Evolutionary conservation across 2,113 vertebrate genomes (phyloP).

Genomic region (Passer domesticus): DNA sequence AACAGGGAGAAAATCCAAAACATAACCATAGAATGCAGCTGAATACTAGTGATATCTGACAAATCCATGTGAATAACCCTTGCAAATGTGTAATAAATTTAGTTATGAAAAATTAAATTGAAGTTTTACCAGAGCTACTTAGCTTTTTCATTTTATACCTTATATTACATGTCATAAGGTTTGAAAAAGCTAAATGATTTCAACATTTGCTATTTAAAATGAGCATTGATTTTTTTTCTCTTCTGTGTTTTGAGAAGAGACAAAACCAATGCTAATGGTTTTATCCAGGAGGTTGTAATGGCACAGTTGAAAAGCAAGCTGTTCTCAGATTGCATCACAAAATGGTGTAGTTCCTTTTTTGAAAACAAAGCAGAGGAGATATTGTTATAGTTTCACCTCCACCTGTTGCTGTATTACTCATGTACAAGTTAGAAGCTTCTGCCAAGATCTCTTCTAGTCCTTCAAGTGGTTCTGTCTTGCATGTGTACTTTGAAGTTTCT

Average conservation of each 20-base stretch:
- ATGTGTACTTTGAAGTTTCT: slow-evolving; percentile 3
- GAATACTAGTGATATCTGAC: not conserved
- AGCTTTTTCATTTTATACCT: not conserved
- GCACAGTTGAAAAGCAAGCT: not conserved
- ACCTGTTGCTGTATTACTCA: slow-evolving; percentile 11
- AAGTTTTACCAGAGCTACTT: not conserved
- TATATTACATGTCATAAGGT: not conserved
- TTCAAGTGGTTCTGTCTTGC: not conserved
- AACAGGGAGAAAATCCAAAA: not conserved
- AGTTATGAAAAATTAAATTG: not conserved
- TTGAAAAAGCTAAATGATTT: not conserved
- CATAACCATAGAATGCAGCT: not conserved
- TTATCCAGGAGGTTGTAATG: not conserved
- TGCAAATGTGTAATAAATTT: not conserved
- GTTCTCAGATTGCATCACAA: not conserved
- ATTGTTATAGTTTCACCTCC: not conserved
- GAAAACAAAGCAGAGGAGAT: not conserved
- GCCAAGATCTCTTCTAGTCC: not conserved
- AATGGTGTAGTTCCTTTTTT: not conserved
- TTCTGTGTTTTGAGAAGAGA: not conserved
- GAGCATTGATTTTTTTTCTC: not conserved
- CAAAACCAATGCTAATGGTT: not conserved
- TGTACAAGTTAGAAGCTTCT: not conserved
- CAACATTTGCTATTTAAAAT: not conserved
- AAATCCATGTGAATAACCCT: not conserved